These are phyloP conservation scores for Shinisaurus crocodilurus DNA, from an alignment of 2,113 vertebrate species.

Conservation along the genomic window DNA sequence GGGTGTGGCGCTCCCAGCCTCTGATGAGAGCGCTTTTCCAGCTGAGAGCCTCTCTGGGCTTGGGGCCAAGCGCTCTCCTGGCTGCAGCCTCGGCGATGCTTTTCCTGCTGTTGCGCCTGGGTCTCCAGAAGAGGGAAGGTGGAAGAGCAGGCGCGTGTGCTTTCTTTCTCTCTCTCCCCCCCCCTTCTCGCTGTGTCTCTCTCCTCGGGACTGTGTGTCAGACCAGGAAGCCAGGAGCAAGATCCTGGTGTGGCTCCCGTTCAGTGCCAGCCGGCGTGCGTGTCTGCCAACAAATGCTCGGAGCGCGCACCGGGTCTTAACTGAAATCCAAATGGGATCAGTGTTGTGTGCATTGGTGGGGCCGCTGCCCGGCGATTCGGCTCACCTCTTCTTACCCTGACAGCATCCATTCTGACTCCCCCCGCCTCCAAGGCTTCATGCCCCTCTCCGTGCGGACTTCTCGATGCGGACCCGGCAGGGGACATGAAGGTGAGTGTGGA, in stretches of 20 bases:
- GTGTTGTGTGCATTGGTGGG: not conserved
- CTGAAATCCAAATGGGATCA: not conserved
- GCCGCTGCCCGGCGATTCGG: not conserved
- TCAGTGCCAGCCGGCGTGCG: not conserved
- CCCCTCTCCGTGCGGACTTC: not conserved
- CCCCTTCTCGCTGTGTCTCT: too few relatives aligned
- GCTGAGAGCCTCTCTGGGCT: not conserved
- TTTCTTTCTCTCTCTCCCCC: not conserved
- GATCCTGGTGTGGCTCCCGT: constrained; percentile 16
- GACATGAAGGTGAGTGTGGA: constrained; percentile 8
- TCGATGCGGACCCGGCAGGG: not conserved
- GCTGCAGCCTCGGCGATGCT: not conserved
- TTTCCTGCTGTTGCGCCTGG: not conserved
- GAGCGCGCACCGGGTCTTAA: too few relatives aligned
- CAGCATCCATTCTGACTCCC: not conserved
- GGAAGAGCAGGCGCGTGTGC: not conserved
- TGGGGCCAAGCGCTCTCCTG: not conserved
- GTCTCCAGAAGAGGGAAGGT: not conserved
- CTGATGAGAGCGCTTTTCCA: not conserved
- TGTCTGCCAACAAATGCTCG: not conserved
- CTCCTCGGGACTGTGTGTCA: not conserved
- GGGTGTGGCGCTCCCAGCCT: not conserved
- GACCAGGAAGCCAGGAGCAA: constrained; percentile 2
- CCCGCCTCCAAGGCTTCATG: not conserved
- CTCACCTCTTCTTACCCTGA: not conserved